Percentiles rank a stretch among this genome's conserved stretches.
Evolutionary conservation across 2,113 vertebrate species (phyloP).

Genomic region (Pomatorhinus ruficollis): DNA sequence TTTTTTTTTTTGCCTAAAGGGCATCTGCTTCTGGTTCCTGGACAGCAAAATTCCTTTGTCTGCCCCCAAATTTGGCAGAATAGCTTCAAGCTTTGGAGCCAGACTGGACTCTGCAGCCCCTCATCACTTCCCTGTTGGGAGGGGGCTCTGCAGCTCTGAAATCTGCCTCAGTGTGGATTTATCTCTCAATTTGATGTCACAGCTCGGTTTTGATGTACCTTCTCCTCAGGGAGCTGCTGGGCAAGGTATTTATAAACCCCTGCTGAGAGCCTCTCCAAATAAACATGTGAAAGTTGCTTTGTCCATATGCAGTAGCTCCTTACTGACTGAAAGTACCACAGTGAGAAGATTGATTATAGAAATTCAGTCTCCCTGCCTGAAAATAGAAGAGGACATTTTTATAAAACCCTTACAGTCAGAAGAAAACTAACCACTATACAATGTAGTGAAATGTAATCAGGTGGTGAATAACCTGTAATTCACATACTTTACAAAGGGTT

Average conservation of each 20-base stretch:
- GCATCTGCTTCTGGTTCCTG: background rate
- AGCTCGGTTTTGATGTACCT: constrained; percentile 30
- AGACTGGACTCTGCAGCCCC: background rate
- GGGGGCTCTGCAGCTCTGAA: background rate
- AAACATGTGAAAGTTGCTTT: background rate
- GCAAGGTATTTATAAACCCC: background rate
- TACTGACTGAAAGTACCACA: background rate
- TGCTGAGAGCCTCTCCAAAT: background rate
- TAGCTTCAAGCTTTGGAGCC: background rate
- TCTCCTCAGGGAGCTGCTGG: background rate
- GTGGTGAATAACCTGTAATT: constrained; percentile 48
- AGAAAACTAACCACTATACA: background rate
- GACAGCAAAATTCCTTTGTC: background rate
- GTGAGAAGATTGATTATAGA: background rate
- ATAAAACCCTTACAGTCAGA: background rate
- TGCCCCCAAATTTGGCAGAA: background rate
- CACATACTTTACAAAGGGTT: background rate
- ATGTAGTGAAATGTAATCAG: background rate
- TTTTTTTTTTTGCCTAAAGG: background rate
- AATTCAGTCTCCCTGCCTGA: background rate
- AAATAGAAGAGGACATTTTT: background rate
- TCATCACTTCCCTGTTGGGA: background rate
- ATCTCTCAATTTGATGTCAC: background rate
- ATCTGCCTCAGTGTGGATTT: background rate
- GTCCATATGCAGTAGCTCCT: background rate